phyloP scores from a whole-genome alignment of 2,113 vertebrate species.

The Crotalus helleri region DNA sequence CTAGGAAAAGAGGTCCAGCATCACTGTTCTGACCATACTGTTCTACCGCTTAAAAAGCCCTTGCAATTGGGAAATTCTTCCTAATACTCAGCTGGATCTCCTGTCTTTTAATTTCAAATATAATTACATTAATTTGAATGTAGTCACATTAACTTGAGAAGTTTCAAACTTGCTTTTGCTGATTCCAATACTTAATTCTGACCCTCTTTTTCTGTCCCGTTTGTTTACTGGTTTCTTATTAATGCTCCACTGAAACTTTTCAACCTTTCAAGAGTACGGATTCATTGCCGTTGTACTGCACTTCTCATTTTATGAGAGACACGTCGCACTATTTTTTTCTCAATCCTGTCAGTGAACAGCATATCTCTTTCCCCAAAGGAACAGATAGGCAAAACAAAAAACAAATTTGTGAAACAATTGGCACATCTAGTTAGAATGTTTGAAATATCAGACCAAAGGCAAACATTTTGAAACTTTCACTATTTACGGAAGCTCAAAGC shows the following conservation, averaged over 20 bases:
- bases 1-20: background rate
- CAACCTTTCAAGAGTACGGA: background rate
- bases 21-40: too few relatives aligned
- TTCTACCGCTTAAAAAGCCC: too few relatives aligned
- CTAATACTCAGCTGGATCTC: too few relatives aligned
- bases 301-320: background rate
- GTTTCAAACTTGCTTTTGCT: background rate
- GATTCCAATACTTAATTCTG: background rate
- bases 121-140: too few relatives aligned
- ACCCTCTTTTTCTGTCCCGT: background rate
- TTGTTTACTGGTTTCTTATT: background rate
- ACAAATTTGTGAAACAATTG: background rate
- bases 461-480: background rate
- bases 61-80: too few relatives aligned
- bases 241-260: background rate
- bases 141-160: too few relatives aligned
- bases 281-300: background rate
- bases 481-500: background rate
- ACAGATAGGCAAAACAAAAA: background rate
- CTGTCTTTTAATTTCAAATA: too few relatives aligned
- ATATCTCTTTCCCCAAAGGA: background rate
- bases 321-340: background rate
- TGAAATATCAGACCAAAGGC: background rate
- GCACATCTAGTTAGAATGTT: background rate
- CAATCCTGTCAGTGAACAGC: background rate